phyloP scores from a whole-genome alignment of 2,797 vertebrate genomes.

The Tolypeutes matacus region DNA sequence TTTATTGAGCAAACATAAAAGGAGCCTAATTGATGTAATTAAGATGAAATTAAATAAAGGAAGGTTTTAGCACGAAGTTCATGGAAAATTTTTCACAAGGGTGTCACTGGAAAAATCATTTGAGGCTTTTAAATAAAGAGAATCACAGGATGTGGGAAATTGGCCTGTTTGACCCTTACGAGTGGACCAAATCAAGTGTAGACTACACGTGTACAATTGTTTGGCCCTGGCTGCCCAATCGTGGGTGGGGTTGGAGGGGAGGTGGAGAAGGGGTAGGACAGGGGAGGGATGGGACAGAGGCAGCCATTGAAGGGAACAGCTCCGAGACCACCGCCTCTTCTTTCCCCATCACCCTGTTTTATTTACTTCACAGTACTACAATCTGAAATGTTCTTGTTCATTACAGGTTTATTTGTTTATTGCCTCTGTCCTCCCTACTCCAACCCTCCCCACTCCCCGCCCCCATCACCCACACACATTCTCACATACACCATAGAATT shows the following conservation, averaged over 20 bases:
- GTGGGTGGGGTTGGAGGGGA: background rate
- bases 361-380: background rate
- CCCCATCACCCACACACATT: background rate
- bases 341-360: background rate
- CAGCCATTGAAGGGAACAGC: background rate
- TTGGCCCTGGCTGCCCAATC: background rate
- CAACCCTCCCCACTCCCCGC: background rate
- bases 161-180: slow-evolving; percentile 21
- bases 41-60: slow-evolving; percentile 84
- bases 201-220: background rate
- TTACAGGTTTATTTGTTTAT: background rate
- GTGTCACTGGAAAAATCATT: slow-evolving; percentile 67
- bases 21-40: slow-evolving; percentile 83
- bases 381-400: background rate
- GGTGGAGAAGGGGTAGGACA: no score
- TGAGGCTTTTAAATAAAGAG: slow-evolving; percentile 71
- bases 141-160: slow-evolving; percentile 75
- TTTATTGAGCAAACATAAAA: slow-evolving; percentile 83
- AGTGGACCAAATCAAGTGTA: background rate
- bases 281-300: background rate
- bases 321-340: background rate
- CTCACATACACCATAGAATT: background rate
- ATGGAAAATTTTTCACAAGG: slow-evolving; percentile 79
- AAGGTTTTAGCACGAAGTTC: slow-evolving; percentile 78
- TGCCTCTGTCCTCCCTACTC: background rate